A percentile compares a stretch with the other conserved stretches of the same genome.
Evolutionary conservation across 2,113 vertebrate species (phyloP).

Genomic region (Delphinapterus leucas): DNA sequence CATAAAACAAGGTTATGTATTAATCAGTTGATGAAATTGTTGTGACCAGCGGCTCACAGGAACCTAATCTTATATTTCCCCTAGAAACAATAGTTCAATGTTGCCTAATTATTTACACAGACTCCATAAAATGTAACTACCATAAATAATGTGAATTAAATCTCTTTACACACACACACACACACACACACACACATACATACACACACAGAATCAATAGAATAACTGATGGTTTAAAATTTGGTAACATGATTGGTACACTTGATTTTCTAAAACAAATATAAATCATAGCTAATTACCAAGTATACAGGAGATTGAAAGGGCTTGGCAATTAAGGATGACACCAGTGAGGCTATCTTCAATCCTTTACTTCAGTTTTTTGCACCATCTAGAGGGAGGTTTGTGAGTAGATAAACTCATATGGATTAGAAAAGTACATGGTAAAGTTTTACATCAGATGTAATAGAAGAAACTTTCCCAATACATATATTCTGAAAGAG

Average conservation of each 20-base stretch:
- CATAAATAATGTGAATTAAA: not conserved
- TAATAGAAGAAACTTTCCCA: not conserved
- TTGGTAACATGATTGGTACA: not conserved
- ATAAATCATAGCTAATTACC: not conserved
- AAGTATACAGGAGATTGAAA: not conserved
- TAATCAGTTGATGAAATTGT: not conserved
- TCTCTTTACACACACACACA: not conserved
- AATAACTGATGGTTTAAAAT: not conserved
- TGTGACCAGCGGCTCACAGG: not conserved
- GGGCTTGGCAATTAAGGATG: not conserved
- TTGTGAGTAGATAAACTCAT: not conserved
- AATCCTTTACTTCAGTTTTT: not conserved
- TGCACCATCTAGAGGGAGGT: not conserved
- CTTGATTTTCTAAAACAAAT: not conserved
- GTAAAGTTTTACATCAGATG: not conserved
- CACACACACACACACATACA: not conserved
- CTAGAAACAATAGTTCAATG: not conserved
- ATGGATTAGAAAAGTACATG: not conserved
- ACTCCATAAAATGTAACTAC: not conserved
- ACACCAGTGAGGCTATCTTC: not conserved
- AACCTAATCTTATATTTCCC: not conserved
- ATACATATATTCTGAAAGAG: not conserved
- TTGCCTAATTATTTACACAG: not conserved
- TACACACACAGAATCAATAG: not conserved
- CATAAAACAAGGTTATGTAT: not conserved